These are phyloP conservation scores for Siniperca obscura DNA, from an alignment of 2,797 vertebrate genomes.

Conservation along the genomic window DNA sequence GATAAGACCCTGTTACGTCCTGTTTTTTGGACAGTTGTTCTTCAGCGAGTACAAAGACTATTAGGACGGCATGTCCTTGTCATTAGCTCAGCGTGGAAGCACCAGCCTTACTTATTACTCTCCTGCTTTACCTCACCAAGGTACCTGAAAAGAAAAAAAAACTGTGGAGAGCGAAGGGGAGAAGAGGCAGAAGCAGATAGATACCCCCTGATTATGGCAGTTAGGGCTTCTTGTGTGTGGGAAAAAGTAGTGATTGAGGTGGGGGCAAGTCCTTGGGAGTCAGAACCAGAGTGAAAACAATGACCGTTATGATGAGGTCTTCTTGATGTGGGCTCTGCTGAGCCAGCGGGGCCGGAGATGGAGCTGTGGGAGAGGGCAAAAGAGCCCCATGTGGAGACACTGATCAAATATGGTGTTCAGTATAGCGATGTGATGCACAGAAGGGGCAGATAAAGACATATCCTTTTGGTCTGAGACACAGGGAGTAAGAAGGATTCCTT, in stretches of 20 bases:
- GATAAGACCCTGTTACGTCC: conserved; percentile 63
- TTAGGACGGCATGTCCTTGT: conserved; percentile 61
- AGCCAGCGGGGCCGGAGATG: conserved; percentile 53
- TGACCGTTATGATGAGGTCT: conserved; percentile 70
- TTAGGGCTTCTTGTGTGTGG: conserved; percentile 52
- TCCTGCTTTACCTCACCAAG: conserved; percentile 43
- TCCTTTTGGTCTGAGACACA: conserved; percentile 44
- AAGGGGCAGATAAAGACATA: conserved; percentile 51
- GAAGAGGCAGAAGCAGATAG: conserved; percentile 33
- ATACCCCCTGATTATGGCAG: conserved; percentile 68
- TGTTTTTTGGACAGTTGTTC: conserved; percentile 67
- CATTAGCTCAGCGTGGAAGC: conserved; percentile 70
- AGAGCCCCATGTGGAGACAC: conserved; percentile 61
- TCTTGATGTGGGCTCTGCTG: conserved; percentile 64
- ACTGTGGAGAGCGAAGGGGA: not conserved
- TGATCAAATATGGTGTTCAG: conserved; percentile 68
- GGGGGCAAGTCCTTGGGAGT: conserved; percentile 64
- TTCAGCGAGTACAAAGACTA: conserved; percentile 45
- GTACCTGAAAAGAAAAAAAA: not conserved
- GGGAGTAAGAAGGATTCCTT: conserved; percentile 12
- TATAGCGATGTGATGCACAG: conserved; percentile 39
- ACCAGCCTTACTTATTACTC: conserved; percentile 60
- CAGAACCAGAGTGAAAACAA: conserved; percentile 67
- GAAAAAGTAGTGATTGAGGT: conserved; percentile 55
- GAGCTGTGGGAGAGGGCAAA: conserved; percentile 58